These are phyloP conservation scores for Sinocyclocheilus anophthalmus DNA, from an alignment of 2,113 vertebrate genomes.

Conservation along the genomic window DNA sequence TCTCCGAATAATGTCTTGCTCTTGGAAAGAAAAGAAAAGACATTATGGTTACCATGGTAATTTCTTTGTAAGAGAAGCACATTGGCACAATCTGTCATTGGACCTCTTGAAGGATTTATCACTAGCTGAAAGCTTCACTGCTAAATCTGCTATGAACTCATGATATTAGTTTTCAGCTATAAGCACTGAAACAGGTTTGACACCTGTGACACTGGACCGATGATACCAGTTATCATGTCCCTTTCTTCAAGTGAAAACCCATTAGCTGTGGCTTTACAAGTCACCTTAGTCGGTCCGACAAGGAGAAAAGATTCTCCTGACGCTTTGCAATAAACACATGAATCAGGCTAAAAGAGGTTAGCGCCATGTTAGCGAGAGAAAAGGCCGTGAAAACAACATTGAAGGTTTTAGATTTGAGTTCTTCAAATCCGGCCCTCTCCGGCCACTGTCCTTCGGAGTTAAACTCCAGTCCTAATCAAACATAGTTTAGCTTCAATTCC, in stretches of 20 bases:
- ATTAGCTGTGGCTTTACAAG: neutral
- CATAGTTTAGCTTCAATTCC: neutral
- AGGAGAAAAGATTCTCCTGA: conserved; percentile 3
- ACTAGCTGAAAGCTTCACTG: neutral
- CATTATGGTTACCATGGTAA: neutral
- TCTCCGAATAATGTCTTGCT: neutral
- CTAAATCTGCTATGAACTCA: neutral
- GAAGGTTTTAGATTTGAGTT: neutral
- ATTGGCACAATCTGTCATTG: neutral
- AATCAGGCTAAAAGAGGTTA: neutral
- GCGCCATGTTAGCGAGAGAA: neutral
- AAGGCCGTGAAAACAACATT: neutral
- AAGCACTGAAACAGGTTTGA: neutral
- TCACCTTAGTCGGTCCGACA: neutral
- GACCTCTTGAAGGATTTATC: neutral
- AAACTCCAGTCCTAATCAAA: neutral
- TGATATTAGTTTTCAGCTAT: neutral
- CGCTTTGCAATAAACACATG: neutral
- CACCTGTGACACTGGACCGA: neutral
- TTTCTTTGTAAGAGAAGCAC: neutral
- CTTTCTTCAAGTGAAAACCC: conserved; percentile 7
- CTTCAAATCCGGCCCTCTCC: neutral
- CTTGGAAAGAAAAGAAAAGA: neutral
- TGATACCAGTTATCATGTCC: neutral
- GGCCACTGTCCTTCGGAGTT: neutral